Base-by-base conservation (phyloP, 1,140 invertebrate genomes). In the Trypoxylus dichotomus region DNA sequence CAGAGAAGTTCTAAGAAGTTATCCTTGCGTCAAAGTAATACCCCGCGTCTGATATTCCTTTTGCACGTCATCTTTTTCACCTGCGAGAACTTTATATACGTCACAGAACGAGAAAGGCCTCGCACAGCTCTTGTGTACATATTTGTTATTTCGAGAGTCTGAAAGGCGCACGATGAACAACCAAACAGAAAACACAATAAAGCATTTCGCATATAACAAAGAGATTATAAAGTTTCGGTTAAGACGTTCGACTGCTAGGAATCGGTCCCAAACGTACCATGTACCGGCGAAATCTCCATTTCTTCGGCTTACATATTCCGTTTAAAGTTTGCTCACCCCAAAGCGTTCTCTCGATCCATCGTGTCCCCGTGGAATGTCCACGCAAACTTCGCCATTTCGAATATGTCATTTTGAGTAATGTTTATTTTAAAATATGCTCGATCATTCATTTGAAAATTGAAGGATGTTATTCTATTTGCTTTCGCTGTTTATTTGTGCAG, bases 391-490 rank as follows among this genome's bases (percentile, higher is more conserved):
- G 15, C 47, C 19, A 54, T 54, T 54, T 19, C 47, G 47, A 54
- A 54, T 54, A 54, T 54, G 47, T 54, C 47, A 54, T 54, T 54
- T 54, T 54, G 47, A 54, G 13, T 54, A 54, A 54, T 54, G 47
- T 54, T 54, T 54, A 54, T 54, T 54, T 54, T 54, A 54, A 54
- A 19, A 54, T 54, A 54, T 7, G 47, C 15, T 19, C 2, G 15
- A n/a, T 54, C 47, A 6, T 54, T 54, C 19, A 54, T 54, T 54
- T n/a, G 5, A 6, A 54, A 54, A 54, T 54, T 54, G 1, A 19
- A 54, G 5, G 15, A 19, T 15, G 3, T 54, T 54, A 54, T 37
- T 8, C 32, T 37, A 37, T 37, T 37, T 8, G 32, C 10, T 37
- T 37, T 8, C 32, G 32, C 10, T 37, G 5, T 37, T 7, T 32